These are phyloP conservation scores for Leptodactylus fuscus DNA, from an alignment of 2,113 vertebrate species.

Conservation along the genomic window DNA sequence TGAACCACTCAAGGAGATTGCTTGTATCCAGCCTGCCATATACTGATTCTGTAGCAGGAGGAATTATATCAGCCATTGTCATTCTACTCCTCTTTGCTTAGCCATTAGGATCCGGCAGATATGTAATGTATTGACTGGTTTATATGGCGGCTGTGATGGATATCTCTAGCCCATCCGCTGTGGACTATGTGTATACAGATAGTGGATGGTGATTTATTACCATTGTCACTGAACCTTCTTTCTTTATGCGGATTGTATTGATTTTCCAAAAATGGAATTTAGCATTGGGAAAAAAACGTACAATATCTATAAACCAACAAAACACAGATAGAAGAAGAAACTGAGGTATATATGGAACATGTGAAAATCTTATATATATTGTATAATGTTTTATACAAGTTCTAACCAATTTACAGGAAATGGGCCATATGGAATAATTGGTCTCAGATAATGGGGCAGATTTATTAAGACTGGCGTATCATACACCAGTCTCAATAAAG, in stretches of 20 bases:
- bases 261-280: not conserved
- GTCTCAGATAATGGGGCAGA: too few relatives aligned
- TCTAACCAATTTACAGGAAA: too few relatives aligned
- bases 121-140: not conserved
- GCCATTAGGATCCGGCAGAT: not conserved
- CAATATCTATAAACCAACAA: not conserved
- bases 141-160: not conserved
- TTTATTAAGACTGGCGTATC: too few relatives aligned
- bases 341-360: too few relatives aligned
- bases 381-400: too few relatives aligned
- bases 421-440: too few relatives aligned
- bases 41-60: not conserved
- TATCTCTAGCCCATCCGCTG: not conserved
- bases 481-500: too few relatives aligned
- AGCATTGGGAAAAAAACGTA: not conserved
- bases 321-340: too few relatives aligned
- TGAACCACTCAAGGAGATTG: not conserved
- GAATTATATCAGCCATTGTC: not conserved
- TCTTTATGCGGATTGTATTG: not conserved
- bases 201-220: slow-evolving; percentile 4
- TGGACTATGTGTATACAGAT: not conserved
- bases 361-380: too few relatives aligned
- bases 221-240: not conserved
- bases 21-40: not conserved
- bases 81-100: not conserved